Percentiles rank a stretch among this genome's conserved stretches.
Conservation (phyloP, 2,888 invertebrate species). For the Sphaerophoria rueppellii region DNA sequence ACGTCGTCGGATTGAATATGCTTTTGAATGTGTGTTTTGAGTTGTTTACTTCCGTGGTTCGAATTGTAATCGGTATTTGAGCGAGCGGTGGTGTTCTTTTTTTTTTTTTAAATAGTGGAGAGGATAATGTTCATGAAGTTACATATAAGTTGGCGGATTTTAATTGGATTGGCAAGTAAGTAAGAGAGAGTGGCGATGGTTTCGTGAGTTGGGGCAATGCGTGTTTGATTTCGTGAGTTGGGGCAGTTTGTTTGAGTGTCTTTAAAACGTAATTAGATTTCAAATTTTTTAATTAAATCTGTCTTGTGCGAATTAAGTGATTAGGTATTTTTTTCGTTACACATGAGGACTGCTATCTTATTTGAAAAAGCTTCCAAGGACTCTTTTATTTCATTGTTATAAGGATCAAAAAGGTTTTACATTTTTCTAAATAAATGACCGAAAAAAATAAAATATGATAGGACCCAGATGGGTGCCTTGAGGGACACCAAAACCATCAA, state of each 20-base stretch:
- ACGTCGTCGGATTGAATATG: slow-evolving; percentile 29
- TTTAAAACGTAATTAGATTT: background rate
- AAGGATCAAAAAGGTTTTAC: too few relatives aligned
- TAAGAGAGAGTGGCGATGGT: background rate
- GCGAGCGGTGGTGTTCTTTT: background rate
- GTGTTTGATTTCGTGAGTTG: background rate
- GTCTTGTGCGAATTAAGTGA: background rate
- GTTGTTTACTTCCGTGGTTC: background rate
- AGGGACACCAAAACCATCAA: too few relatives aligned
- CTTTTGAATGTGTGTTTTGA: slow-evolving; percentile 48
- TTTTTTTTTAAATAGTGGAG: slow-evolving; percentile 6
- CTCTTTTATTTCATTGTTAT: too few relatives aligned
- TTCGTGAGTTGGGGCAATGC: background rate
- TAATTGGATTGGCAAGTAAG: slow-evolving; percentile 69
- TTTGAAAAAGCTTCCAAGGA: too few relatives aligned
- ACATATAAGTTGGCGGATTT: slow-evolving; percentile 44
- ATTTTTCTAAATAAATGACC: too few relatives aligned
- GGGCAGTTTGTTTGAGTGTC: background rate
- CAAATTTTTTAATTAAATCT: slow-evolving; percentile 1
- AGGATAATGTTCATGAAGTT: slow-evolving; percentile 58
- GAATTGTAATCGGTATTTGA: background rate
- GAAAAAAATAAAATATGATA: too few relatives aligned
- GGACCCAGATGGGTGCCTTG: too few relatives aligned
- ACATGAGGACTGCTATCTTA: too few relatives aligned
- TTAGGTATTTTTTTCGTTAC: too few relatives aligned